phyloP scores from a whole-genome alignment of 2,113 vertebrate species.

The Pleuronectes platessa region DNA sequence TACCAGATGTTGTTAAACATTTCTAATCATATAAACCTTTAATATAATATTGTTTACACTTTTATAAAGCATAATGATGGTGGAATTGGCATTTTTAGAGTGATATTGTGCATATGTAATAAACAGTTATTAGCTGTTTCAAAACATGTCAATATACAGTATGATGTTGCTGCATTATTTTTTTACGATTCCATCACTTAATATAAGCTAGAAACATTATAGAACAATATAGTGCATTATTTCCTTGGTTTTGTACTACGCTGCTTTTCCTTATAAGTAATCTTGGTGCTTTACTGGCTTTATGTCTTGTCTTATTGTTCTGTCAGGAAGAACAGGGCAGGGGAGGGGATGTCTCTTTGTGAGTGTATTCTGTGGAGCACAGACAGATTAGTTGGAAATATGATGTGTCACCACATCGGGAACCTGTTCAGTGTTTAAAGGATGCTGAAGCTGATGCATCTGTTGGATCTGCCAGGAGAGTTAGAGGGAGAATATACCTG shows the following conservation, averaged over 20 bases:
- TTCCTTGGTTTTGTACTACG: neutral
- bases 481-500: slow-evolving; percentile 26
- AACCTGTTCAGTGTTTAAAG: slow-evolving; percentile 57
- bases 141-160: neutral
- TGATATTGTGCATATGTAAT: too few relatives aligned
- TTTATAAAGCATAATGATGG: too few relatives aligned
- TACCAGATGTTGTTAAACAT: too few relatives aligned
- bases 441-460: slow-evolving; percentile 41
- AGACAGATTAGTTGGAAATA: slow-evolving; percentile 65
- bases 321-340: neutral
- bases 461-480: slow-evolving; percentile 22
- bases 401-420: slow-evolving; percentile 47
- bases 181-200: neutral
- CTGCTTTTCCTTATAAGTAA: neutral
- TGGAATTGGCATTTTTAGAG: too few relatives aligned
- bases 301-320: slow-evolving; percentile 9
- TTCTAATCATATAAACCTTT: too few relatives aligned
- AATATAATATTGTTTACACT: too few relatives aligned
- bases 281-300: neutral
- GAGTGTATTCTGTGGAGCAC: slow-evolving; percentile 8
- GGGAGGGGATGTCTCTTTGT: neutral
- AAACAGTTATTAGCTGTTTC: too few relatives aligned
- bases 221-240: neutral
- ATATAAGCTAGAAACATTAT: neutral
- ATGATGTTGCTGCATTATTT: neutral